These are phyloP conservation scores for Cryptotis parvus DNA, from an alignment of 2,113 vertebrate genomes.

Conservation along the genomic window DNA sequence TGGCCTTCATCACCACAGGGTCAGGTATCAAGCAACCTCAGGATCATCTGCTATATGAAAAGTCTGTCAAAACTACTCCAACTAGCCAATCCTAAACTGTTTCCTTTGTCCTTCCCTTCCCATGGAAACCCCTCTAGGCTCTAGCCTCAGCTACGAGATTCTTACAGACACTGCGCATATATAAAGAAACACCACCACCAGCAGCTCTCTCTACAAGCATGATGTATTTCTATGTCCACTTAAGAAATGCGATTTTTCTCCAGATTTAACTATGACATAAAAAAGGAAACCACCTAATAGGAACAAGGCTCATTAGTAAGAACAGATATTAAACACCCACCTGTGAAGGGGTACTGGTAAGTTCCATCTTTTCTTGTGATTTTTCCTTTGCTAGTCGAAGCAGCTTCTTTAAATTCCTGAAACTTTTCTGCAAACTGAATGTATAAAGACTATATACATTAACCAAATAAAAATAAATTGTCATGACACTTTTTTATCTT, in stretches of 20 bases:
- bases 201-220: neutral
- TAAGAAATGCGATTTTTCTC: conserved; percentile 32
- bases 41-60: neutral
- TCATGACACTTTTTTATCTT: conserved; percentile 41
- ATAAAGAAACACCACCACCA: neutral
- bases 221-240: neutral
- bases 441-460: conserved; percentile 75
- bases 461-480: conserved; percentile 74
- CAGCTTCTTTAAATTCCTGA: conserved; percentile 99
- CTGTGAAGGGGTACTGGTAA: conserved; percentile 98
- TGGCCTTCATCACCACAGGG: neutral
- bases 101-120: neutral
- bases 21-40: neutral
- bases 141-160: neutral
- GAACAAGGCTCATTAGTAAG: neutral
- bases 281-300: conserved; percentile 5
- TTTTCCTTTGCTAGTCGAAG: conserved; percentile 97
- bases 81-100: neutral
- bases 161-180: neutral
- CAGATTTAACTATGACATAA: conserved; percentile 24
- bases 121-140: neutral
- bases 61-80: neutral
- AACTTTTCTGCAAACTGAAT: conserved; percentile 99
- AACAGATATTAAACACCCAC: conserved; percentile 83
- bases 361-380: conserved; percentile 98